phyloP scores from a whole-genome alignment of 2,888 invertebrate species.

The Terebella lapidaria region DNA sequence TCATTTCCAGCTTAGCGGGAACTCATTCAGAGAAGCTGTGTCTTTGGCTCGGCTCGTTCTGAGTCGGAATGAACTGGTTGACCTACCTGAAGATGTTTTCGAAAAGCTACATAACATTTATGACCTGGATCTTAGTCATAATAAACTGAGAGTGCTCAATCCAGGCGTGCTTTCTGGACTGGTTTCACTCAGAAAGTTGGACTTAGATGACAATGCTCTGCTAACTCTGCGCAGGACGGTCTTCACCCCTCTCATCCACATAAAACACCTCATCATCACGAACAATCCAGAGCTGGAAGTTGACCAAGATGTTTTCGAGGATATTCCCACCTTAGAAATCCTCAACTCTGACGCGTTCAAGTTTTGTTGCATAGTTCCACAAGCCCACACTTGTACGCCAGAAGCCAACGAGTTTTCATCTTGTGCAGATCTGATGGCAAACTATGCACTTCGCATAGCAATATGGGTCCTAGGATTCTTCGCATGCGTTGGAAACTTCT shows the following conservation, averaged over 20 bases:
- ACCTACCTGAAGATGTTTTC: constrained; percentile 13
- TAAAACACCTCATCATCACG: constrained; percentile 13
- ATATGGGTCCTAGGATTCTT: constrained; percentile 63
- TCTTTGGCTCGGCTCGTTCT: constrained; percentile 18
- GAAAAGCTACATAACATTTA: constrained; percentile 11
- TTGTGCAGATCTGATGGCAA: constrained; percentile 29
- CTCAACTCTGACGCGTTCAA: constrained; percentile 36
- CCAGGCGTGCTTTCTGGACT: constrained; percentile 15
- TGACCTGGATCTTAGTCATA: constrained; percentile 24
- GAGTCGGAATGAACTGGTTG: constrained; percentile 7
- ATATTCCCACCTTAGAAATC: constrained; percentile 7
- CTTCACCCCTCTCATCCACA: background rate
- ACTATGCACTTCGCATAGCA: constrained; percentile 44
- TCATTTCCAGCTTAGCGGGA: constrained; percentile 1
- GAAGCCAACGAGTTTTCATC: constrained; percentile 27
- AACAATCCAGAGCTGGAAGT: constrained; percentile 17
- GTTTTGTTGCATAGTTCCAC: constrained; percentile 42
- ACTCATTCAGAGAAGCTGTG: constrained; percentile 7
- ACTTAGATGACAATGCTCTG: constrained; percentile 16
- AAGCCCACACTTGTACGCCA: constrained; percentile 20
- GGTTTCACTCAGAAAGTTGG: constrained; percentile 11
- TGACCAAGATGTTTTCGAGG: constrained; percentile 13
- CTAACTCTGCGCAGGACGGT: background rate
- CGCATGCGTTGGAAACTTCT: constrained; percentile 60
- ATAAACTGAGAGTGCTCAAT: constrained; percentile 12